Evolutionary conservation across 2,797 vertebrate genomes (phyloP).

Genomic region (Pampus argenteus): DNA sequence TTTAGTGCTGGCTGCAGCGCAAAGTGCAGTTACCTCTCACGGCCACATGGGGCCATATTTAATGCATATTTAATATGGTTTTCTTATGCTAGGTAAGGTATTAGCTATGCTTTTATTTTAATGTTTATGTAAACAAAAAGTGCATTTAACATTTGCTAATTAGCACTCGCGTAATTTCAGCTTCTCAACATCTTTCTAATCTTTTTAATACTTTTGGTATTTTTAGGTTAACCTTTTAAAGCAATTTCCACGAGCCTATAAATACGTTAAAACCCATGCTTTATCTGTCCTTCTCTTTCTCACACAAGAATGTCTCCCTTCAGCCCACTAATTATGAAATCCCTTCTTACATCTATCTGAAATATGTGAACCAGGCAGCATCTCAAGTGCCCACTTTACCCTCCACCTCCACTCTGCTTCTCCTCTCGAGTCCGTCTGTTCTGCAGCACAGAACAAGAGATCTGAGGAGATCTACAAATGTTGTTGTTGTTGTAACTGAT

Average conservation of each 20-base stretch:
- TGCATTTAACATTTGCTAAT: too few species aligned
- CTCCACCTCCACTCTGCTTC: constrained; percentile 37
- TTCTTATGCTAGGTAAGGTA: too few species aligned
- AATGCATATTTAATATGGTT: too few species aligned
- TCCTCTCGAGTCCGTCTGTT: constrained; percentile 18
- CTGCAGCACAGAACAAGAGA: constrained; percentile 9
- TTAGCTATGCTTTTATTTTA: too few species aligned
- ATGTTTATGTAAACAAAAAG: too few species aligned
- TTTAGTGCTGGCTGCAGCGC: too few species aligned
- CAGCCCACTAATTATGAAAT: constrained; percentile 44
- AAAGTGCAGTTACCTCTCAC: too few species aligned
- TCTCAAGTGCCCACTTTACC: constrained; percentile 47
- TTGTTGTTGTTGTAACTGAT: too few species aligned
- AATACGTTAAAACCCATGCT: neutral
- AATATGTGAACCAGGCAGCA: constrained; percentile 29
- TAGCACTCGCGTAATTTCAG: too few species aligned
- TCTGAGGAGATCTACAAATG: constrained; percentile 5
- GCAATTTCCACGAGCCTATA: constrained; percentile 30
- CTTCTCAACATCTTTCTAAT: too few species aligned
- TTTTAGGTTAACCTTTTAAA: constrained; percentile 7
- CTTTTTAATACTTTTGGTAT: too few species aligned
- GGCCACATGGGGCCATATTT: too few species aligned
- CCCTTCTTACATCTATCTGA: constrained; percentile 21
- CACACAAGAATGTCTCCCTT: constrained; percentile 23
- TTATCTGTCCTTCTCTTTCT: neutral